These are phyloP conservation scores for Drosophila cracens DNA, from an alignment of 2,888 invertebrate genomes.

Conservation along the genomic window DNA sequence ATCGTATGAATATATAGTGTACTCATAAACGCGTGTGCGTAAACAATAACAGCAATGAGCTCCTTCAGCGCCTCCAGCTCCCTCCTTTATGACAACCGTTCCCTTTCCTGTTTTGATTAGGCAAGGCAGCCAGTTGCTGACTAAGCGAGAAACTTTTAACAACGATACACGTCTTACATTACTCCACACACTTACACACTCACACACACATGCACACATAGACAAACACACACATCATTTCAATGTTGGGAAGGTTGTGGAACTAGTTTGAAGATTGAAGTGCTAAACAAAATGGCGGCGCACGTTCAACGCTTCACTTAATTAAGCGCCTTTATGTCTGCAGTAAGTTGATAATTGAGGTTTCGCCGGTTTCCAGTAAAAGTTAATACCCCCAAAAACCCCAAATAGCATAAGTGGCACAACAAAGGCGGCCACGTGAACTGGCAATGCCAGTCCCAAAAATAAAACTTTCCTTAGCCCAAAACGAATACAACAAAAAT, in stretches of 20 bases:
- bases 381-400: constrained; percentile 65
- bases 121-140: constrained; percentile 37
- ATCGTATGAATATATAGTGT: constrained; percentile 16
- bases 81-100: neutral
- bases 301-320: constrained; percentile 74
- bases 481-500: constrained; percentile 10
- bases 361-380: constrained; percentile 68
- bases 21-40: constrained; percentile 15
- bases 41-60: constrained; percentile 38
- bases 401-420: constrained; percentile 62
- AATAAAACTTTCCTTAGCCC: constrained; percentile 12
- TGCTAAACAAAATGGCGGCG: constrained; percentile 59
- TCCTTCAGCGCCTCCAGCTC: neutral
- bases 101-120: constrained; percentile 26
- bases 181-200: constrained; percentile 17
- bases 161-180: constrained; percentile 55
- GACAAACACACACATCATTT: constrained; percentile 12
- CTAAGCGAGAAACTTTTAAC: constrained; percentile 52
- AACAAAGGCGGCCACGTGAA: constrained; percentile 49
- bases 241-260: neutral
- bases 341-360: constrained; percentile 78
- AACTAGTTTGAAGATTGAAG: constrained; percentile 1
- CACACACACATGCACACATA: too few species aligned
- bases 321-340: constrained; percentile 77
- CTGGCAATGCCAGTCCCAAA: constrained; percentile 2